A percentile compares a stretch with the other conserved stretches of the same genome.
Evolutionary conservation across 1,140 invertebrate species (phyloP).

Genomic region (Leptinotarsa lineolata): DNA sequence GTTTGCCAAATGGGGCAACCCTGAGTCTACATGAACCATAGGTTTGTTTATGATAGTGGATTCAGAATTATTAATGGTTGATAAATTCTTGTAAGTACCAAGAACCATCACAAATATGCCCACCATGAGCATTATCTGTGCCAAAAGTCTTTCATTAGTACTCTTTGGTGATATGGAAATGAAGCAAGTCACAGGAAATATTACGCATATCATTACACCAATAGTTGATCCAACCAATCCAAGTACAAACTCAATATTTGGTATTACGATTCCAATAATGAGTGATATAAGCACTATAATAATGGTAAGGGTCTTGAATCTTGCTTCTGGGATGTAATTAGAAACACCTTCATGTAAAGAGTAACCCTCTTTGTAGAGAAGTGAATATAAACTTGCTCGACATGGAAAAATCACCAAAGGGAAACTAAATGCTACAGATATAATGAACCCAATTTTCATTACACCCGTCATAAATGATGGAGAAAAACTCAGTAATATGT

Average conservation of each 20-base stretch:
- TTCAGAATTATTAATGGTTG: constrained; percentile 67
- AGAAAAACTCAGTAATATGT: constrained; percentile 86
- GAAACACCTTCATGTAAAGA: constrained; percentile 59
- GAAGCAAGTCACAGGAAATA: constrained; percentile 84
- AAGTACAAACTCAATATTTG: constrained; percentile 90
- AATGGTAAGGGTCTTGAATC: constrained; percentile 80
- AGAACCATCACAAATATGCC: constrained; percentile 82
- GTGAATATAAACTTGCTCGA: constrained; percentile 88
- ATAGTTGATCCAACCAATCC: constrained; percentile 92
- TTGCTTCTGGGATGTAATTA: constrained; percentile 75
- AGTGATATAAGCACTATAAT: constrained; percentile 77
- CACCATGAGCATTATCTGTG: constrained; percentile 73
- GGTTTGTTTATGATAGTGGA: not conserved
- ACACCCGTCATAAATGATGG: constrained; percentile 79
- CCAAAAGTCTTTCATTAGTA: constrained; percentile 72
- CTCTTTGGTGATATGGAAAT: constrained; percentile 73
- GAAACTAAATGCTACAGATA: constrained; percentile 94
- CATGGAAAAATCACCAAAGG: constrained; percentile 97
- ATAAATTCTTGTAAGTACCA: constrained; percentile 85
- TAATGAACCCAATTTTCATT: constrained; percentile 91
- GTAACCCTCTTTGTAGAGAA: constrained; percentile 74
- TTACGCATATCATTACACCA: constrained; percentile 90
- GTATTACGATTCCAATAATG: constrained; percentile 75
- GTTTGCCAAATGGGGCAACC: not conserved
- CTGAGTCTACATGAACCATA: not conserved